Evolutionary conservation across 2,888 invertebrate species (phyloP), one percentile per base, ranked within the genome.

Genomic region (Drosophila tanythrix): DNA sequence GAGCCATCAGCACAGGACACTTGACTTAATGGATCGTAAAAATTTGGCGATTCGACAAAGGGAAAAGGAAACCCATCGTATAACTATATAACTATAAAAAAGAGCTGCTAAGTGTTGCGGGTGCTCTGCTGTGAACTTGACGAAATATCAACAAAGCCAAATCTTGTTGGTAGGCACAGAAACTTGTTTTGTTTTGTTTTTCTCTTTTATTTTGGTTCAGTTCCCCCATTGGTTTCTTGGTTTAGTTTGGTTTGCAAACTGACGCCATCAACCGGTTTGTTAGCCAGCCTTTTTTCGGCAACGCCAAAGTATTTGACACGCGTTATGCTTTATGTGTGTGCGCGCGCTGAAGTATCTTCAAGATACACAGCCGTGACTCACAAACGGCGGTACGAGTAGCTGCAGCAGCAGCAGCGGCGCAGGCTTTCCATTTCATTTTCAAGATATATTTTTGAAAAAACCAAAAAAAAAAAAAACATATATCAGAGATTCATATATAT

Each of bases 231-330:
- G 57, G 18, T 36, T 62, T 70, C 58, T 61, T 27, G 43, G 55
- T 46, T 59, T 51, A 46, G 79, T 78, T 76, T 72, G 74, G 35
- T 51, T 69, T 57, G 68, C 69, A 68, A 79, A 84, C 82, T 91
- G 91, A 91, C 89, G 89, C 83, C 89, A 90, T 91, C 90, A 91
- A 90, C 89, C 88, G 89, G 89, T 91, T 91, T 81, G 75, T 60
- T 46, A 15, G 64, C 55, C 60, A 52, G 65, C 31, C 62, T 64
- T 76, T 74, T 88, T 82, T 80, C 33, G 82, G 81, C 74, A 69
- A 76, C 64, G 69, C 53, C 59, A 77, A 46, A 46, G 46, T 48
- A 64, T 78, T 84, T 84, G 75, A 51, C 73, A 40, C 70, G 70
- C 48, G 72, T 76, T 50, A 46, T 71, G 52, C 60, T 36, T 56